phyloP scores from a whole-genome alignment of 2,113 vertebrate genomes.

The Opisthocomus hoazin region DNA sequence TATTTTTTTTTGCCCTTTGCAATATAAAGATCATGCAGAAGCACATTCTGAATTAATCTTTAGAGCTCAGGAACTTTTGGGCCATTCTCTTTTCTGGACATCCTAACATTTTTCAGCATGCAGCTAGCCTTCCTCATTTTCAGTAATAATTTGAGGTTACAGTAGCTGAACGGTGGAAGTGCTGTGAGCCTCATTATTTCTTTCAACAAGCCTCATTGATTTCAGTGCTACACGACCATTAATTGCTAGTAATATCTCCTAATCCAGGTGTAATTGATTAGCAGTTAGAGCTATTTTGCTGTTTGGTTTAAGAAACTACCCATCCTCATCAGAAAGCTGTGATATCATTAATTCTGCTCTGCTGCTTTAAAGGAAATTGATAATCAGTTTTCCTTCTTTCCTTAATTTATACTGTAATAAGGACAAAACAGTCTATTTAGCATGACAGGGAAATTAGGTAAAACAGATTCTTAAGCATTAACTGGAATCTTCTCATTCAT shows the following conservation, averaged over 20 bases:
- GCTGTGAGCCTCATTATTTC: background rate
- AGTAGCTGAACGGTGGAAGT: conserved; percentile 10
- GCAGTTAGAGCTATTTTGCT: conserved; percentile 19
- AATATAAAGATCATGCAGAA: background rate
- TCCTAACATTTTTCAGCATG: background rate
- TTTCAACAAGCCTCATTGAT: conserved; percentile 49
- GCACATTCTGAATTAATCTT: background rate
- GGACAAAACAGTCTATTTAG: conserved; percentile 1
- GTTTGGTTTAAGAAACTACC: conserved; percentile 17
- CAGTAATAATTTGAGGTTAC: background rate
- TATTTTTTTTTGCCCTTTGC: background rate
- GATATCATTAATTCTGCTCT: conserved; percentile 54
- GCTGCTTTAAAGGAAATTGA: conserved; percentile 41
- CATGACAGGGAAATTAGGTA: background rate
- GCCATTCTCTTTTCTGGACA: background rate
- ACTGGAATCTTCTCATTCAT: conserved; percentile 16
- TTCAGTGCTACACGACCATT: conserved; percentile 37
- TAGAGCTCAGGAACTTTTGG: background rate
- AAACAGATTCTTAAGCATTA: conserved; percentile 28
- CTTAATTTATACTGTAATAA: conserved; percentile 33
- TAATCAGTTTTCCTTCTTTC: conserved; percentile 53
- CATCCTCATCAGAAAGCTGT: background rate
- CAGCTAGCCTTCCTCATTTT: background rate
- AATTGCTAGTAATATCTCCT: conserved; percentile 45
- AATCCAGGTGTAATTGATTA: conserved; percentile 49